A percentile compares a stretch with the other conserved stretches of the same genome.
These are phyloP conservation scores for Danio choprae DNA, from an alignment of 2,797 vertebrate species.

Conservation along the genomic window DNA sequence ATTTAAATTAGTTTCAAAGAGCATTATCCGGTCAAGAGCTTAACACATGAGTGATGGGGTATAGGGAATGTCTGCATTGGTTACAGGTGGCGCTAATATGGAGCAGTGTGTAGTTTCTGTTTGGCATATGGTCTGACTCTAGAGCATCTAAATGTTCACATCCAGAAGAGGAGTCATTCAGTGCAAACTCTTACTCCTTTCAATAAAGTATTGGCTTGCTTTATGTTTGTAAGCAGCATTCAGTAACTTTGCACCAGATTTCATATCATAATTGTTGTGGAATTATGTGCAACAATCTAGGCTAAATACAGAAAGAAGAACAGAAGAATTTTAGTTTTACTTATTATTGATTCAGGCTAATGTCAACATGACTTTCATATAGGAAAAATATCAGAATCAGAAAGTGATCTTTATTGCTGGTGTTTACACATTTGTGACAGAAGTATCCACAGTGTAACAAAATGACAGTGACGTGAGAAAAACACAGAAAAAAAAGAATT, in stretches of 20 bases:
- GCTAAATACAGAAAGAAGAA: background rate
- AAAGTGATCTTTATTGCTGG: too few species aligned
- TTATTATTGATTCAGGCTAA: too few species aligned
- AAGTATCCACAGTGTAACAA: too few species aligned
- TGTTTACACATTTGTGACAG: too few species aligned
- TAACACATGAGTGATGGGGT: background rate
- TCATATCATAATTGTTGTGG: conserved; percentile 12
- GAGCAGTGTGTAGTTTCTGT: conserved; percentile 24
- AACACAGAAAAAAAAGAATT: too few species aligned
- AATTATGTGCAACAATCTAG: background rate
- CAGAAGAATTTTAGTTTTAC: background rate
- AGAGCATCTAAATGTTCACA: conserved; percentile 12
- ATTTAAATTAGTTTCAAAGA: background rate
- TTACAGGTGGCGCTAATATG: conserved; percentile 26
- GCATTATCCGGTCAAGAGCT: background rate
- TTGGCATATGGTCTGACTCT: conserved; percentile 22
- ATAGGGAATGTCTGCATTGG: conserved; percentile 18
- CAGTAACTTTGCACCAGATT: background rate
- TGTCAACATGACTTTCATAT: too few species aligned
- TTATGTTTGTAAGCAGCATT: background rate
- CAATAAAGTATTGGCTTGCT: background rate
- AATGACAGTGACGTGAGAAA: too few species aligned
- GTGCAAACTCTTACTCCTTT: background rate
- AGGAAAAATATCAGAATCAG: too few species aligned
- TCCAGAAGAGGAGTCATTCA: conserved; percentile 6